Evolutionary conservation across 2,797 vertebrate genomes (phyloP).

Genomic region (Agapornis canus): DNA sequence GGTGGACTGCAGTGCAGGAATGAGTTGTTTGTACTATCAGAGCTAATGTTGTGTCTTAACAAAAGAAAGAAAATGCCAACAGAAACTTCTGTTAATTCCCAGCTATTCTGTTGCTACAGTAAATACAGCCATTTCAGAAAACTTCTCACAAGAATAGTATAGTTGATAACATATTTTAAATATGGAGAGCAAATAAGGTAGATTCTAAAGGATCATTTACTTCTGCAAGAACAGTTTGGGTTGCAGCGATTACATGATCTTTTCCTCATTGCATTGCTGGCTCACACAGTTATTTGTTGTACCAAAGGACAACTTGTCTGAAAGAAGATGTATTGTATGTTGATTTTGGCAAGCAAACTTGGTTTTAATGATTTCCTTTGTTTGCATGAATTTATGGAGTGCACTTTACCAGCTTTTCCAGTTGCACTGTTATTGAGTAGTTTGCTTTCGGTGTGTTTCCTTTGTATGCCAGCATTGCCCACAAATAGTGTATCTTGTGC

Average conservation of each 20-base stretch:
- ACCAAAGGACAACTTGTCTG: background rate
- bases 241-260: background rate
- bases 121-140: background rate
- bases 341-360: background rate
- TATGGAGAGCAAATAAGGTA: background rate
- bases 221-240: background rate
- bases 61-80: background rate
- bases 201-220: background rate
- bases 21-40: background rate
- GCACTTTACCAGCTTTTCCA: background rate
- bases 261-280: background rate
- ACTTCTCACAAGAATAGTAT: background rate
- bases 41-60: background rate
- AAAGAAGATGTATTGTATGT: background rate
- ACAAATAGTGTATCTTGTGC: background rate
- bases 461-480: background rate
- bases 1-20: rapidly evolving
- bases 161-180: background rate
- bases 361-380: background rate
- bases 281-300: background rate
- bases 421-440: background rate
- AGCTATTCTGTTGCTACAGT: background rate
- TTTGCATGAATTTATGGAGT: background rate
- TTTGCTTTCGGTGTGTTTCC: background rate
- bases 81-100: background rate